A percentile compares a stretch with the other conserved stretches of the same genome.
These are phyloP conservation scores for Silurus glanis DNA, from an alignment of 2,113 vertebrate species.

Conservation along the genomic window DNA sequence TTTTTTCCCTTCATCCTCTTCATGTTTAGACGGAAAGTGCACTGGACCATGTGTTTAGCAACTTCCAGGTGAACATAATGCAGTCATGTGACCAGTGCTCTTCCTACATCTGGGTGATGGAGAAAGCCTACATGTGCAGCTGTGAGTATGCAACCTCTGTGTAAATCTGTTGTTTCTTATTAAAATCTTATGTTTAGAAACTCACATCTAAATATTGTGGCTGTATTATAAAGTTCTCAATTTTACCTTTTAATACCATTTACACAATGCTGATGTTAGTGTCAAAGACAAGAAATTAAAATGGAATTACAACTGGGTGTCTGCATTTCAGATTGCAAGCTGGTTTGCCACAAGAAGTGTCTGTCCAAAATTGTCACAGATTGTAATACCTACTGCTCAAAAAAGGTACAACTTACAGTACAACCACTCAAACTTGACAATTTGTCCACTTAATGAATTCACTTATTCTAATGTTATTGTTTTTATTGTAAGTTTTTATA, in stretches of 20 bases:
- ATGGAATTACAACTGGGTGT: background rate
- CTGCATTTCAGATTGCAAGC: conserved; percentile 83
- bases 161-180: background rate
- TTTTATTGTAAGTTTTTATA: background rate
- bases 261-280: background rate
- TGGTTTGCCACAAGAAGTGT: conserved; percentile 97
- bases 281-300: background rate
- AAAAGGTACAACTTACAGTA: conserved; percentile 75
- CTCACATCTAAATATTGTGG: background rate
- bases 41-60: conserved; percentile 84
- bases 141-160: conserved; percentile 73
- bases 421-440: background rate
- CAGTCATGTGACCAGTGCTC: conserved; percentile 93
- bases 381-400: conserved; percentile 79
- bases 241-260: background rate
- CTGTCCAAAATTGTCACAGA: conserved; percentile 81
- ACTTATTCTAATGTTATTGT: background rate
- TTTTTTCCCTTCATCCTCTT: background rate
- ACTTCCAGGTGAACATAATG: conserved; percentile 93
- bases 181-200: background rate
- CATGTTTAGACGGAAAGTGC: conserved; percentile 80
- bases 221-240: background rate
- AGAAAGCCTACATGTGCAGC: conserved; percentile 92
- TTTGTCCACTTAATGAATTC: too few relatives aligned
- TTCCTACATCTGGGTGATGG: conserved; percentile 97